Percentiles rank a stretch among this genome's conserved stretches.
These are phyloP conservation scores for Drosophila guanche DNA, from an alignment of 1,140 invertebrate genomes.

Conservation along the genomic window DNA sequence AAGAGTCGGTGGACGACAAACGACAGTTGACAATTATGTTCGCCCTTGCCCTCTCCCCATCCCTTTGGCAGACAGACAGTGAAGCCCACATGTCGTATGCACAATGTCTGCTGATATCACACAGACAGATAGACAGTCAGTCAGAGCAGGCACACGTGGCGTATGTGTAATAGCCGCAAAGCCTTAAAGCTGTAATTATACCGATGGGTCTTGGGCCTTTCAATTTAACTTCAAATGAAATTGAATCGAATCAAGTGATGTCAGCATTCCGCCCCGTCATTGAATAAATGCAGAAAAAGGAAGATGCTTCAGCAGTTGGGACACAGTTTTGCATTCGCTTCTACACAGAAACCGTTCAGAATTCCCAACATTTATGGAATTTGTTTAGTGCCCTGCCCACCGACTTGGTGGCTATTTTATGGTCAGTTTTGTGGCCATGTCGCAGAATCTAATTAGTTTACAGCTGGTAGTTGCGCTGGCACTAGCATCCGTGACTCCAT, in stretches of 20 bases:
- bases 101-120: constrained; percentile 49
- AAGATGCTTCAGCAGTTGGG: no score
- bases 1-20: constrained; percentile 31
- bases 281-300: no score
- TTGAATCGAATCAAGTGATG: no score
- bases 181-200: background rate
- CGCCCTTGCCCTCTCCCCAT: background rate
- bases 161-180: background rate
- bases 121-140: background rate
- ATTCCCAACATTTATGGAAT: background rate
- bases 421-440: constrained; percentile 69
- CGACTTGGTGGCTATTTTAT: constrained; percentile 62
- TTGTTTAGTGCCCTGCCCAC: constrained; percentile 6
- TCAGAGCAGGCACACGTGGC: background rate
- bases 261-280: no score
- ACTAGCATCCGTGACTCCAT: constrained; percentile 17
- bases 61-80: constrained; percentile 13
- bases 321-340: no score
- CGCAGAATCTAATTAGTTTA: constrained; percentile 72
- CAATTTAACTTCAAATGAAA: no score
- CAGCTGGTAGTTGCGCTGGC: constrained; percentile 11
- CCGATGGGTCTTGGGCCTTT: no score
- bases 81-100: constrained; percentile 46
- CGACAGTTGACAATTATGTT: constrained; percentile 49
- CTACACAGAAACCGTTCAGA: background rate